Percentiles rank a stretch among this genome's conserved stretches.
These are phyloP conservation scores for Chalcosyrphus nemorum DNA, from an alignment of 2,888 invertebrate species.

Conservation along the genomic window DNA sequence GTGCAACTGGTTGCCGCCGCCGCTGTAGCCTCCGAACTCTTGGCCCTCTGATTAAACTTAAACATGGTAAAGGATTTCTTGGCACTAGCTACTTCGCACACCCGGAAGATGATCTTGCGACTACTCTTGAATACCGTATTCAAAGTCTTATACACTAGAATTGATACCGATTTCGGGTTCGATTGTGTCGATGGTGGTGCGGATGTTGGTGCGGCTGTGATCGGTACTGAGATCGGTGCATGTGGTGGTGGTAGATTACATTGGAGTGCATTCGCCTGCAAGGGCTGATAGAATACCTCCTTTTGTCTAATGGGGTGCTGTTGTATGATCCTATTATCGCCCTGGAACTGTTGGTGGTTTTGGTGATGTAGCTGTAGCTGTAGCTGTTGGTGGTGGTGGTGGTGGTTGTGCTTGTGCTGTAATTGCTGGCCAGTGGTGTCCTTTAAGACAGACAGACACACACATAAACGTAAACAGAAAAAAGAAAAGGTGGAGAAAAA, in stretches of 20 bases:
- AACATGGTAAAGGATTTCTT: slow-evolving; percentile 86
- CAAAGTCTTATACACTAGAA: slow-evolving; percentile 81
- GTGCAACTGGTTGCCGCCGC: slow-evolving; percentile 90
- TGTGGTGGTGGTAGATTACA: slow-evolving; percentile 65
- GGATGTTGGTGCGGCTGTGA: slow-evolving; percentile 71
- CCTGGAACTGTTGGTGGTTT: slow-evolving; percentile 76
- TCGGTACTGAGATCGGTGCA: slow-evolving; percentile 57
- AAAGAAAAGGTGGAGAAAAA: slow-evolving; percentile 57
- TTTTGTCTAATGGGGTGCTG: slow-evolving; percentile 59
- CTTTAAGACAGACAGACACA: slow-evolving; percentile 68
- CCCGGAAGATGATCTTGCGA: slow-evolving; percentile 82
- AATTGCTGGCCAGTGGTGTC: slow-evolving; percentile 73
- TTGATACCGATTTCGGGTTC: slow-evolving; percentile 81
- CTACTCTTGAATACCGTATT: slow-evolving; percentile 82
- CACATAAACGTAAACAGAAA: slow-evolving; percentile 56
- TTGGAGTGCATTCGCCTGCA: slow-evolving; percentile 65
- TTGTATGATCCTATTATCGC: slow-evolving; percentile 74
- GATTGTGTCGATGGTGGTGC: slow-evolving; percentile 75
- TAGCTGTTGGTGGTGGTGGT: slow-evolving; percentile 34
- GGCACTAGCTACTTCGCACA: slow-evolving; percentile 82
- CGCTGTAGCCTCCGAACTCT: slow-evolving; percentile 78
- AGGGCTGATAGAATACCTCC: slow-evolving; percentile 72
- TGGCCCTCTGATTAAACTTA: slow-evolving; percentile 84
- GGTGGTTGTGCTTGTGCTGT: slow-evolving; percentile 70
- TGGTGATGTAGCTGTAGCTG: slow-evolving; percentile 58